Evolutionary conservation across 2,888 invertebrate genomes (phyloP), one percentile per base, ranked within the genome.

Genomic region (Tortricodes alternella): DNA sequence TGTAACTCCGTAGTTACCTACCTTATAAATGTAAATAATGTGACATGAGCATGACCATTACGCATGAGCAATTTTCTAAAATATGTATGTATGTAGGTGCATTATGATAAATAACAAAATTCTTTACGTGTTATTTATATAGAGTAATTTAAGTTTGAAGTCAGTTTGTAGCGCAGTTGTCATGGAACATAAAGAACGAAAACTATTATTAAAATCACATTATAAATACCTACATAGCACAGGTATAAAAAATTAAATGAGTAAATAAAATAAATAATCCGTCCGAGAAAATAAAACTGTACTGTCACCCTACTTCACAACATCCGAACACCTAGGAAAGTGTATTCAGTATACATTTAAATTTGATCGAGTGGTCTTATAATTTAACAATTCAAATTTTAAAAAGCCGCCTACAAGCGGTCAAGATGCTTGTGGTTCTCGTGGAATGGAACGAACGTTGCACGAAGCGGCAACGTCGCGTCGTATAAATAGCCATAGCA

Each of bases 321-420:
- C 23, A 32, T 41, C 27, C 27, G 8, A 43, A 41, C 53, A 41
- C 34, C 39, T 46, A 48, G 3, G 19, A 41, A 35, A 41, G 13
- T 27, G 18, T 35, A 27, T 55, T 55, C 19, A 41, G 39, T 19
- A 46, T 41, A 48, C 53, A 55, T 49, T 48, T 29, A 55, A 55
- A 43, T 39, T 43, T 55, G 55, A 55, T 49, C 48, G 55, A 49
- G 55, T 39, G 53, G 53, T 29, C 29, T 29, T 46, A 37, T 46
- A 38, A 35, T 43, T 46, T 53, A 43, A 55, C 43, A 55, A 49
- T 49, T 49, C 50, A 50, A 56, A 56, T 56, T 56, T 44, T 44
- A 50, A 56, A 50, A 50, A 53, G 41, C 49, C 50, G 49, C 56
- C 56, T 50, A 56, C 56, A 56, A 50, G 56, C 56, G 56, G 49